Conservation (phyloP, 2,797 vertebrate species). For the Poeciliopsis paucimaculata region DNA sequence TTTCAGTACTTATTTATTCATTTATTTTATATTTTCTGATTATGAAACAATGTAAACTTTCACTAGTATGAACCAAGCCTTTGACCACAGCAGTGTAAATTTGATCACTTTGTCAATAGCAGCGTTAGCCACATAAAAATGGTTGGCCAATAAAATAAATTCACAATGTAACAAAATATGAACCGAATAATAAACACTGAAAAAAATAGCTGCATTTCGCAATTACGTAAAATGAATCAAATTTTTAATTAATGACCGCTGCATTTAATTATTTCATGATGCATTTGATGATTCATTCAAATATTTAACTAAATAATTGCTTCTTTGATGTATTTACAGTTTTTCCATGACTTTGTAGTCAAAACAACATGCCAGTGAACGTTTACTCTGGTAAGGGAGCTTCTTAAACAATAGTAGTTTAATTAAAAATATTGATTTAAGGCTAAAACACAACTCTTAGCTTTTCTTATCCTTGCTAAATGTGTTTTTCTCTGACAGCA, state of each 20-base stretch:
- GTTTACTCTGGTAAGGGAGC: not conserved
- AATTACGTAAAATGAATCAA: not conserved
- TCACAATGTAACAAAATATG: not conserved
- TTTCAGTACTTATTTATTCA: not conserved
- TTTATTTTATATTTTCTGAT: not conserved
- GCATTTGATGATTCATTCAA: not conserved
- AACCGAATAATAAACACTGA: not conserved
- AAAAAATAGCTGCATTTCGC: not conserved
- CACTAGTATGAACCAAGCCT: not conserved
- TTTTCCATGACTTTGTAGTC: not conserved
- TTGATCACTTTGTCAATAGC: not conserved
- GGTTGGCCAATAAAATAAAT: not conserved
- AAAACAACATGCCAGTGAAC: too few species aligned
- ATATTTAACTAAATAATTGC: not conserved
- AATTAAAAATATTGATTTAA: slow-evolving; percentile 17
- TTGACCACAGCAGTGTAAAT: not conserved
- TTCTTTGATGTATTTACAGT: not conserved
- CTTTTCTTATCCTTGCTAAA: slow-evolving; percentile 7
- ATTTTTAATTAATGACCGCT: not conserved
- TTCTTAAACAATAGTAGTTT: not conserved
- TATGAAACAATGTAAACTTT: not conserved
- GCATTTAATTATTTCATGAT: not conserved
- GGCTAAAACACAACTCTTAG: slow-evolving; percentile 23
- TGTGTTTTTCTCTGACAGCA: slow-evolving; percentile 30
- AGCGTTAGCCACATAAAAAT: not conserved